Evolutionary conservation across 2,888 invertebrate species (phyloP), one percentile per base, ranked within the genome.

Genomic region (Luperina nickerlii): DNA sequence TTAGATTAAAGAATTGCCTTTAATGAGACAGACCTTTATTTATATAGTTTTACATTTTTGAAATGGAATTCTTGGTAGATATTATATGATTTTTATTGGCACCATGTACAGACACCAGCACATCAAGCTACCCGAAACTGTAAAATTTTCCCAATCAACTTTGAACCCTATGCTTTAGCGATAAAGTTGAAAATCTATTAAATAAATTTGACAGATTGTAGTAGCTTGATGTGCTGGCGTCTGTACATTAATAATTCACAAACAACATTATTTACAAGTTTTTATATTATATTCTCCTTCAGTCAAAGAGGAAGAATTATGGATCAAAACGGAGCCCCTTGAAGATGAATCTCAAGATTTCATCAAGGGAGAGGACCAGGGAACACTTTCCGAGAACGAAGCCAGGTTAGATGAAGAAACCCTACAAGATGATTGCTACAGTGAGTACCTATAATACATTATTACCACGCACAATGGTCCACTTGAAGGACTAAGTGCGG

Each of bases 291-390:
- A 38, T 38, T 54, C n/a, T 38, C 0, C 38, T 63, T 32, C 75
- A 90, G 87, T 70, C 0, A 70, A 66, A 67, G 78, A 88, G 65
- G 85, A 82, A 65, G 89, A 85, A 42, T 27, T 89, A 8, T 90
- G 84, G 81, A 83, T 89, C 9, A 89, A 89, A 65, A 27, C 81
- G 0, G 89, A 89, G 13, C 62, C 69, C 4, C 18, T 51, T 0
- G 79, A 82, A 20, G 81, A 81, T 54, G 82, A 74, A 27, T 66
- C 76, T 51, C 73, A 87, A 60, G 79, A 78, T 57, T 7, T n/a
- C 7, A 8, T 51, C 0, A 83, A 76, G 48, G 63, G 71, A 6
- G 88, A 82, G 2, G 57, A 69, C 1, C 62, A 38, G 15, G 68
- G 62, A 15, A 68, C 67, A 0, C 15, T 32, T 24, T 75, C 84